These are phyloP conservation scores for Galemys pyrenaicus DNA, from an alignment of 2,113 vertebrate species.

Conservation along the genomic window DNA sequence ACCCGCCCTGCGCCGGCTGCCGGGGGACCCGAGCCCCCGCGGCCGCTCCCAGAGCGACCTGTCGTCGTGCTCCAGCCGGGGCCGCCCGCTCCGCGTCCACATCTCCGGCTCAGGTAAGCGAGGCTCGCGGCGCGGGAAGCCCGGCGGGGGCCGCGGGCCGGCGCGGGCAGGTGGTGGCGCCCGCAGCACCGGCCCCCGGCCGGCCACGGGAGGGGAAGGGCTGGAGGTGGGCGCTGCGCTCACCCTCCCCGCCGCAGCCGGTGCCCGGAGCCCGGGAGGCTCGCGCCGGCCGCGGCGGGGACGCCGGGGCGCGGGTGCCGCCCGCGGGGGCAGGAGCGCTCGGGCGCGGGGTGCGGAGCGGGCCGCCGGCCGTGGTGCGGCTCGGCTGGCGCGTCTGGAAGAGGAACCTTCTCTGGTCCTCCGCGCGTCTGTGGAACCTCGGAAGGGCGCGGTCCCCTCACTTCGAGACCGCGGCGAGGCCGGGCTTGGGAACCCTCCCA, in stretches of 20 bases:
- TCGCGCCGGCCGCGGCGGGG: not conserved
- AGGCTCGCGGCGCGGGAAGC: not conserved
- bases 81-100: slow-evolving; percentile 79
- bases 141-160: not conserved
- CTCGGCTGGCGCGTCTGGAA: not conserved
- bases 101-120: slow-evolving; percentile 87
- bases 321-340: not conserved
- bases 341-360: not conserved
- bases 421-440: not conserved
- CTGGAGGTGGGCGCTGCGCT: not conserved
- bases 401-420: slow-evolving; percentile 17
- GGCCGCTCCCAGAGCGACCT: slow-evolving; percentile 88
- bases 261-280: not conserved
- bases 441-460: slow-evolving; percentile 53
- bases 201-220: not conserved
- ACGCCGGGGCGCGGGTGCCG: not conserved
- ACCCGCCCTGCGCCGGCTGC: slow-evolving; percentile 57
- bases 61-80: slow-evolving; percentile 80
- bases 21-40: slow-evolving; percentile 76
- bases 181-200: not conserved
- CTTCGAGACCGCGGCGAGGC: not conserved
- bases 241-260: not conserved
- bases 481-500: not conserved
- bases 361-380: no score
- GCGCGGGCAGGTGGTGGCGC: slow-evolving; percentile 32